Base-by-base conservation (phyloP, 92 coral and sea anemone genomes). In the Actinostola sp. region DNA sequence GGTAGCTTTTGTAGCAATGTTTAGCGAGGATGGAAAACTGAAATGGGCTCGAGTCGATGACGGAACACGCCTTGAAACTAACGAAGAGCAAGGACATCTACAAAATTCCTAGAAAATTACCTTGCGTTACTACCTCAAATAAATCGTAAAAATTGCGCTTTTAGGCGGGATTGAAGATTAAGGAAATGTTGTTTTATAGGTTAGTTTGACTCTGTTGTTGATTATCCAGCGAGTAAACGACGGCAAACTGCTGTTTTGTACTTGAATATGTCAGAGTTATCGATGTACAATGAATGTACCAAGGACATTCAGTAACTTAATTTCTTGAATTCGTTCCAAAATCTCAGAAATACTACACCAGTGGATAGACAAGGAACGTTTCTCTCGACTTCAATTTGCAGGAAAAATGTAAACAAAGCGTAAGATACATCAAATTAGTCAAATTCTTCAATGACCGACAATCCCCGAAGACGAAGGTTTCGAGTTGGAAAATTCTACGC, bases 281-380 rank as follows among this genome's bases (percentile, higher is more conserved):
- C 9, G 58, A 66, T 32, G 42, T 30, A 52, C 28, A 41, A 30
- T 23, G 29, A 28, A 26, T 14, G 8, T 65, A 68, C 44, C n/a
- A n/a, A 33, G 5, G n/a, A 20, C 50, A 43, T 60, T 28, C 23
- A 73, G 70, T 46, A 39, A 39, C 8, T 39, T 39, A 39, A 73
- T 61, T 73, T 73, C 70, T 73, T 73, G 79, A 73, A 73, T 73
- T 61, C 70, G 69, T 49, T 73, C 79, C 79, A 73, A 73, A 44
- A 42, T 48, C 34, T 38, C 45, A 73, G 79, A 73, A 73, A 73
- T 61, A 66, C 67, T 38, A 73, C 58, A 73, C 79, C 79, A 31
- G 17, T 61, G 21, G 17, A 72, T 41, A 36, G 41, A 56, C 31
- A 36, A 16, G 12, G 57, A 59, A 72, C 32, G 49, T 12, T 43